Conservation (phyloP, 2,113 vertebrate species). For the Heliornis fulica region DNA sequence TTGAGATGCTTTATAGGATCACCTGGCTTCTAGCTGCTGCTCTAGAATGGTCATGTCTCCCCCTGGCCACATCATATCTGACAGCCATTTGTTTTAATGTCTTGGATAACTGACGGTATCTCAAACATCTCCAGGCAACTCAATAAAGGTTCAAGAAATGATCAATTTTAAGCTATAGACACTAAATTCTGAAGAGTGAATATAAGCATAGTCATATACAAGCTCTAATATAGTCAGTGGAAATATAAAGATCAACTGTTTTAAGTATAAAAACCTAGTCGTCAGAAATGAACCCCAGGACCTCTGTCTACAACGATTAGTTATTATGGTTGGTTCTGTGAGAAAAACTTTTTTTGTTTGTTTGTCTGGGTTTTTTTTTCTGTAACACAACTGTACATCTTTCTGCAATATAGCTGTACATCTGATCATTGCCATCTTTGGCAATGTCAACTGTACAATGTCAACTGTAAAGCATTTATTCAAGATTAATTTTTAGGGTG, state of each 20-base stretch:
- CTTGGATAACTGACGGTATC: neutral
- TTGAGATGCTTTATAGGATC: neutral
- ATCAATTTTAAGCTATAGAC: neutral
- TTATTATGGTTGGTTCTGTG: neutral
- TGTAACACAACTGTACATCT: too few species aligned
- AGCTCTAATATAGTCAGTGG: neutral
- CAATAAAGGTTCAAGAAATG: neutral
- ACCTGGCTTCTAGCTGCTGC: neutral
- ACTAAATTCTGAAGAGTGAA: neutral
- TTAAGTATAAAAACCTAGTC: neutral
- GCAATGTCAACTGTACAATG: too few species aligned
- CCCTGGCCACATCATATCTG: neutral
- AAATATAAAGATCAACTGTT: neutral
- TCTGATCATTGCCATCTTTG: neutral
- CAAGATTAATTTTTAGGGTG: neutral
- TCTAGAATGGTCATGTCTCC: neutral
- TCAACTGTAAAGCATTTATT: neutral
- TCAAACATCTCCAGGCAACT: neutral
- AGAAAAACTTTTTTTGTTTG: neutral
- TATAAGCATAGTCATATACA: neutral
- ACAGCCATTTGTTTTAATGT: neutral
- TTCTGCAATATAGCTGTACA: neutral
- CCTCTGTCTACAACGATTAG: neutral
- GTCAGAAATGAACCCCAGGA: neutral
- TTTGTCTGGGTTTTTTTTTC: too few species aligned